phyloP scores from a whole-genome alignment of 2,113 vertebrate genomes.

The Alethe diademata region DNA sequence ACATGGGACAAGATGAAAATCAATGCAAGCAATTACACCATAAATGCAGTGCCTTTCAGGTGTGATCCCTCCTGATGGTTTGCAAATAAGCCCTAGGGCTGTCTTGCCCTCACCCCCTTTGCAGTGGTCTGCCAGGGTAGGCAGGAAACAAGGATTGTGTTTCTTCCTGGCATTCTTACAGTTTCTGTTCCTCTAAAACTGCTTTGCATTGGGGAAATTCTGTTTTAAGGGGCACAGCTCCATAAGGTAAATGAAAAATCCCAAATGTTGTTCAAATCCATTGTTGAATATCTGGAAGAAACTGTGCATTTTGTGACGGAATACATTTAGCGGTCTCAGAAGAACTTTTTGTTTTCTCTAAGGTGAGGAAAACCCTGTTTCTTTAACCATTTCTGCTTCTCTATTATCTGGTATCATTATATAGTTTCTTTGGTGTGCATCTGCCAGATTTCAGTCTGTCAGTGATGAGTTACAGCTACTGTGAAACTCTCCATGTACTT shows the following conservation, averaged over 20 bases:
- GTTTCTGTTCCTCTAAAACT: neutral
- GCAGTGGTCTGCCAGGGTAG: neutral
- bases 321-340: neutral
- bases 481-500: neutral
- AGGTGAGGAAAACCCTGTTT: neutral
- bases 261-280: neutral
- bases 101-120: neutral
- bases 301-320: neutral
- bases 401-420: neutral
- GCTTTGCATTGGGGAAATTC: neutral
- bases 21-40: neutral
- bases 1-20: neutral
- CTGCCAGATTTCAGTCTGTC: neutral
- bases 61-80: neutral
- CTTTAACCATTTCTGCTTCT: neutral
- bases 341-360: neutral
- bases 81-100: neutral
- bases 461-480: neutral
- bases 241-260: neutral
- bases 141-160: neutral
- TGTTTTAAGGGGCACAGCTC: neutral
- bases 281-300: neutral
- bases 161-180: neutral
- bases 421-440: neutral
- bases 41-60: too few species aligned